These are phyloP conservation scores for Phylloscopus collybita DNA, from an alignment of 2,797 vertebrate species.

Conservation along the genomic window DNA sequence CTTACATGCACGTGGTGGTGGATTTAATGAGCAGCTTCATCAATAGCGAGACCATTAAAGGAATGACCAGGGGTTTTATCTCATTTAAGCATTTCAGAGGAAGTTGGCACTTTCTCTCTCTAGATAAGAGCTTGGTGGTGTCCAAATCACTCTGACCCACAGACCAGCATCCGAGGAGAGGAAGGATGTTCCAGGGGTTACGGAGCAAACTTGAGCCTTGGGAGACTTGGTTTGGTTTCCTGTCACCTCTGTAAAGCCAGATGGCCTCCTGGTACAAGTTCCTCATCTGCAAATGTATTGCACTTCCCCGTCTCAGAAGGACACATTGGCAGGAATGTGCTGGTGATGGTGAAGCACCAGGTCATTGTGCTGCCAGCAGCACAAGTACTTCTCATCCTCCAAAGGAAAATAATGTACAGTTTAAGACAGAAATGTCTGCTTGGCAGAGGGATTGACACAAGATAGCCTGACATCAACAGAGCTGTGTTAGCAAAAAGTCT, in stretches of 20 bases:
- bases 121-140: neutral
- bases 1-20: neutral
- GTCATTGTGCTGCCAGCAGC: neutral
- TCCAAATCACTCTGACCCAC: neutral
- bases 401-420: neutral
- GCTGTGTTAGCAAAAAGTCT: neutral
- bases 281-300: constrained; percentile 22
- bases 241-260: constrained; percentile 32
- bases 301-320: constrained; percentile 22
- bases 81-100: neutral
- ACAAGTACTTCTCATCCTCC: neutral
- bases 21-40: neutral
- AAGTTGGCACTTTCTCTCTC: neutral
- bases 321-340: neutral
- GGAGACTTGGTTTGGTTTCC: constrained; percentile 52
- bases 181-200: constrained; percentile 53
- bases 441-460: neutral
- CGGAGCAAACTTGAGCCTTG: neutral
- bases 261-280: constrained; percentile 18
- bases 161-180: neutral
- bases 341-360: neutral
- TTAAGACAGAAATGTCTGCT: rapidly evolving
- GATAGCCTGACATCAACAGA: neutral
- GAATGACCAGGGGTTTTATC: neutral
- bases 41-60: rapidly evolving